A percentile compares a stretch with the other conserved stretches of the same genome.
Conservation (phyloP, 1,140 invertebrate genomes). For the Cryptotermes secundus region DNA sequence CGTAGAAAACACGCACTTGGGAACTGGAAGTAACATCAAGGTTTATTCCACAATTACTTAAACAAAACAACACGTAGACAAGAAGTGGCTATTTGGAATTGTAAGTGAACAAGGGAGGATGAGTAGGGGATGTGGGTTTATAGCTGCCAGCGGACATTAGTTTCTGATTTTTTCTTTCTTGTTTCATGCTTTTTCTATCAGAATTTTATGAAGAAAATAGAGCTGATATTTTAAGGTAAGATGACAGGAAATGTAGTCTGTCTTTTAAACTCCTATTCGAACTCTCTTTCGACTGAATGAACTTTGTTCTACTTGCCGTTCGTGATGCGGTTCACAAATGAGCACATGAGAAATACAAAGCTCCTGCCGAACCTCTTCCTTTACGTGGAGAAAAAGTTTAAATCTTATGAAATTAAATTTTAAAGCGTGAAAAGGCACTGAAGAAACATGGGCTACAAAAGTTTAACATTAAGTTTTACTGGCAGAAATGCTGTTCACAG, state of each 20-base stretch:
- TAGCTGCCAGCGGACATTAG: background rate
- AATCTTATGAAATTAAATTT: conserved; percentile 15
- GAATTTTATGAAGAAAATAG: background rate
- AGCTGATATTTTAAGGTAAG: background rate
- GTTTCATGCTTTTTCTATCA: background rate
- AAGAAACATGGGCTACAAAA: background rate
- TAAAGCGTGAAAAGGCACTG: background rate
- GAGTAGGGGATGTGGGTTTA: background rate
- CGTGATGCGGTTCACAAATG: background rate
- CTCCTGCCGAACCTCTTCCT: background rate
- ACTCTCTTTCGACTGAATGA: conserved; percentile 8
- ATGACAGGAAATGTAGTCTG: conserved; percentile 12
- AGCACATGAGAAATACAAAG: background rate
- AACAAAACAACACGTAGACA: background rate
- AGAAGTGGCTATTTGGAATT: background rate
- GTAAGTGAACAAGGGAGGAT: background rate
- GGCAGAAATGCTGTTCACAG: too few relatives aligned
- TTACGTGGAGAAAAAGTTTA: background rate
- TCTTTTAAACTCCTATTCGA: conserved; percentile 9
- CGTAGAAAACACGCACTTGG: background rate
- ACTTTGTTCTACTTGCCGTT: background rate
- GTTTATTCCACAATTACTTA: conserved; percentile 14
- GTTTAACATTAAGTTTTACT: background rate
- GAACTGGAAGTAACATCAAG: background rate
- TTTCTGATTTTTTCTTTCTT: background rate